Percentiles rank a stretch among this genome's conserved stretches.
Conservation (phyloP, 2,888 invertebrate species). For the Lycocerus yunnanus region DNA sequence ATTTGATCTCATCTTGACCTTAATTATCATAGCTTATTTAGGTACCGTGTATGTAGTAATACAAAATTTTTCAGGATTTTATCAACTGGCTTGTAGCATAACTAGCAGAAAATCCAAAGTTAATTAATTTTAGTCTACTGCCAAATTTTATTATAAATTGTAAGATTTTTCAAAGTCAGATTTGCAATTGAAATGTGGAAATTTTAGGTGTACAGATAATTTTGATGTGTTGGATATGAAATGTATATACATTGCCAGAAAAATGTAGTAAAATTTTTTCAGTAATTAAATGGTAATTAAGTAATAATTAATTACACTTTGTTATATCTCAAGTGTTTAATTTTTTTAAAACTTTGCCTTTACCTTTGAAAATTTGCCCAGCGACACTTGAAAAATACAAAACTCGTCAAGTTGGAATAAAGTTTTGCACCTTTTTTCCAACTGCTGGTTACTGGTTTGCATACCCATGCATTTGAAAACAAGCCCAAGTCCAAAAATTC, state of each 20-base stretch:
- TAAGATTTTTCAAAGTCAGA: not conserved
- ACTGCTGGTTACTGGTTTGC: no score
- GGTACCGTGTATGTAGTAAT: conserved; percentile 82
- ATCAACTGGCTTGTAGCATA: conserved; percentile 65
- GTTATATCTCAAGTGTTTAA: not conserved
- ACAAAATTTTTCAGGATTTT: conserved; percentile 70
- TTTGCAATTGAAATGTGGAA: not conserved
- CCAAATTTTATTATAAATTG: not conserved
- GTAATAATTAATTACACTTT: not conserved
- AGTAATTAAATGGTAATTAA: not conserved
- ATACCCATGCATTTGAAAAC: no score
- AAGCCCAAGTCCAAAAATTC: no score
- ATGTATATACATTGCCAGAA: not conserved
- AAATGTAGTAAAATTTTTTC: not conserved
- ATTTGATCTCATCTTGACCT: conserved; percentile 92
- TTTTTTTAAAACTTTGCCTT: no score
- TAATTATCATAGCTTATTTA: conserved; percentile 83
- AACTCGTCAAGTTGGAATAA: no score
- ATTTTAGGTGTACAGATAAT: not conserved
- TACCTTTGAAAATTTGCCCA: no score
- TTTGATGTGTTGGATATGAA: not conserved
- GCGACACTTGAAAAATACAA: no score
- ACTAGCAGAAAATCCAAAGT: conserved; percentile 35
- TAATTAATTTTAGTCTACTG: conserved; percentile 8
- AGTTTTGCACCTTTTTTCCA: no score